phyloP scores from a whole-genome alignment of 1,140 invertebrate genomes.

The Ceratitis capitata region DNA sequence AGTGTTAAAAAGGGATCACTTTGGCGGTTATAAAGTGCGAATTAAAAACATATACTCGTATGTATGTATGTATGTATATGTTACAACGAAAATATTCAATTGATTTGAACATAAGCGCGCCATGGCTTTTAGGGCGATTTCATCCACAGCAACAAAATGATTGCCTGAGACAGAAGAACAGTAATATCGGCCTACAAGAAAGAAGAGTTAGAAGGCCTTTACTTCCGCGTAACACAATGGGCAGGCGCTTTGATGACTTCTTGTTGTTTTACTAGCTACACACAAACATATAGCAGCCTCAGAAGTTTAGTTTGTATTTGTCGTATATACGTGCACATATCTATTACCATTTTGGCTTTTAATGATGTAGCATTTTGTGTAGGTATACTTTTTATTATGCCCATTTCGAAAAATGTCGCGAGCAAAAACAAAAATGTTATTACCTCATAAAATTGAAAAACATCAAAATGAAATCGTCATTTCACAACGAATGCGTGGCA shows the following conservation, averaged over 20 bases:
- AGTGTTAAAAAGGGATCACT: too few relatives aligned
- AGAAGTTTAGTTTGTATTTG: too few relatives aligned
- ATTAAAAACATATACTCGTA: too few relatives aligned
- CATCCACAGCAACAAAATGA: neutral
- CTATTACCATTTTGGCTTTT: neutral
- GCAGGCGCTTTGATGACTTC: neutral
- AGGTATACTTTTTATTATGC: neutral
- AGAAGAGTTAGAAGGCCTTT: neutral
- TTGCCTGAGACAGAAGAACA: too few relatives aligned
- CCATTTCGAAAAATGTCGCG: neutral
- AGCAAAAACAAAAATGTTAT: conserved; percentile 25
- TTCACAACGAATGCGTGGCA: neutral
- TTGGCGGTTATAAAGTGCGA: too few relatives aligned
- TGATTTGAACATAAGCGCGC: too few relatives aligned
- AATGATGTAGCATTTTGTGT: neutral
- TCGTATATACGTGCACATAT: neutral
- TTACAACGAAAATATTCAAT: too few relatives aligned
- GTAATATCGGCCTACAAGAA: neutral
- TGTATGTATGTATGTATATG: too few relatives aligned
- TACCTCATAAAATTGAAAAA: conserved; percentile 22
- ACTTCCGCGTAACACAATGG: neutral
- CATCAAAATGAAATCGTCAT: neutral
- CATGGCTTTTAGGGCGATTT: too few relatives aligned
- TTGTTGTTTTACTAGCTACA: neutral
- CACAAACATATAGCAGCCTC: too few relatives aligned